A percentile compares a stretch with the other conserved stretches of the same genome.
Evolutionary conservation across 2,888 invertebrate species (phyloP).

Genomic region (Emesis furor): DNA sequence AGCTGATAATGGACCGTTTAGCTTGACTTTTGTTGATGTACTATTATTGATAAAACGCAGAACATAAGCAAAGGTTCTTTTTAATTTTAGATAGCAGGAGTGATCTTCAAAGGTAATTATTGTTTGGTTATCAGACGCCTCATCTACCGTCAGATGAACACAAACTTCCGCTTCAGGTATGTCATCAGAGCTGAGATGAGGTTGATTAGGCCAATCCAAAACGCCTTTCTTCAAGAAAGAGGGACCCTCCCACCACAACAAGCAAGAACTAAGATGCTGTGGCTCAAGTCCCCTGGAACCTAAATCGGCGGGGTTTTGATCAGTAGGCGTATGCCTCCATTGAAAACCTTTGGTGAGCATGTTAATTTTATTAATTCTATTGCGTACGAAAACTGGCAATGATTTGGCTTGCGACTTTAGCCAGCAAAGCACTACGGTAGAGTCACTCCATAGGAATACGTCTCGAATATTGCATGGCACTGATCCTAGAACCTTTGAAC

Average conservation of each 20-base stretch:
- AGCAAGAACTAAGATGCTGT: neutral
- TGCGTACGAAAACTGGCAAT: constrained; percentile 28
- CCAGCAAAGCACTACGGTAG: constrained; percentile 31
- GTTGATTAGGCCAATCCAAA: too few relatives aligned
- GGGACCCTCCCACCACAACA: constrained; percentile 41
- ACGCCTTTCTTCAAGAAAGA: neutral
- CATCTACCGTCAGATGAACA: too few relatives aligned
- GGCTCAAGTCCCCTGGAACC: constrained; percentile 27
- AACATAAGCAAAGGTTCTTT: neutral
- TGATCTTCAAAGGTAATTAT: neutral
- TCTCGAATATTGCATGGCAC: constrained; percentile 8
- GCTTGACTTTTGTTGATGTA: neutral
- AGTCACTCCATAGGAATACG: constrained; percentile 30
- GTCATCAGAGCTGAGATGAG: too few relatives aligned
- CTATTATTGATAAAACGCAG: neutral
- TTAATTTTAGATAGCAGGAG: neutral
- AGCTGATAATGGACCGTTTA: neutral
- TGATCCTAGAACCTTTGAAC: constrained; percentile 34
- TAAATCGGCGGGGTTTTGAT: constrained; percentile 33
- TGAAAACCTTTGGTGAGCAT: constrained; percentile 10
- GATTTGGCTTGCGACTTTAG: constrained; percentile 16
- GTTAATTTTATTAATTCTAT: constrained; percentile 31
- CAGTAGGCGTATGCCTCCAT: constrained; percentile 19
- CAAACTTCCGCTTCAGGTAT: too few relatives aligned
- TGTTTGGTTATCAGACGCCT: too few relatives aligned